phyloP scores from a whole-genome alignment of 2,797 vertebrate species.

The Botia almorhae region DNA sequence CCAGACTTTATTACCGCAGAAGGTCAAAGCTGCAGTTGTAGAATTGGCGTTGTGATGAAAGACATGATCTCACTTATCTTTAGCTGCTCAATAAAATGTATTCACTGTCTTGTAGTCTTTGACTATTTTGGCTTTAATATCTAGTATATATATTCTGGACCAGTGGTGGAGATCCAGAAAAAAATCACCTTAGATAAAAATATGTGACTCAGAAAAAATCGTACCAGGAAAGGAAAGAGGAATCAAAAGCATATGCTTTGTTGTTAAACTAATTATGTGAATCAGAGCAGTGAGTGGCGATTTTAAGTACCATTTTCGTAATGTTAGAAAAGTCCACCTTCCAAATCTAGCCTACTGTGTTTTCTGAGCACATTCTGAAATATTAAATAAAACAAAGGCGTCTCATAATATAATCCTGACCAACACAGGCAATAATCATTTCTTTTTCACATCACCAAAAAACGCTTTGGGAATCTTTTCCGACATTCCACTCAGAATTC shows the following conservation, averaged over 20 bases:
- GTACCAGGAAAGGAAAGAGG: too few relatives aligned
- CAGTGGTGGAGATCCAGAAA: too few relatives aligned
- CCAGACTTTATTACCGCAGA: constrained; percentile 75
- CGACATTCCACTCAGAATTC: not conserved
- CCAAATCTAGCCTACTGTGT: not conserved
- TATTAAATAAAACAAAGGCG: not conserved
- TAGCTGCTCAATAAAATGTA: constrained; percentile 80
- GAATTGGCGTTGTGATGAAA: constrained; percentile 83
- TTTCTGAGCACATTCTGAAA: not conserved
- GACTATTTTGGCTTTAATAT: constrained; percentile 10
- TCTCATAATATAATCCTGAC: not conserved
- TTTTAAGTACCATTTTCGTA: not conserved
- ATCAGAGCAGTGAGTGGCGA: not conserved
- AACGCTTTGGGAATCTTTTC: not conserved
- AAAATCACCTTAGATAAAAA: too few relatives aligned
- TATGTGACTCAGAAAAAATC: too few relatives aligned
- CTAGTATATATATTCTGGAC: not conserved
- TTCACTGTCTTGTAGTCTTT: constrained; percentile 54
- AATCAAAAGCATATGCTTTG: not conserved
- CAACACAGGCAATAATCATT: not conserved
- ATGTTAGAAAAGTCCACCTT: not conserved
- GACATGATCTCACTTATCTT: constrained; percentile 79
- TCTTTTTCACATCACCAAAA: not conserved
- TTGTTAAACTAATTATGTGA: not conserved
- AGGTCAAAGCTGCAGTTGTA: constrained; percentile 86